Conservation (phyloP, 2,113 vertebrate genomes). For the Ictalurus punctatus region DNA sequence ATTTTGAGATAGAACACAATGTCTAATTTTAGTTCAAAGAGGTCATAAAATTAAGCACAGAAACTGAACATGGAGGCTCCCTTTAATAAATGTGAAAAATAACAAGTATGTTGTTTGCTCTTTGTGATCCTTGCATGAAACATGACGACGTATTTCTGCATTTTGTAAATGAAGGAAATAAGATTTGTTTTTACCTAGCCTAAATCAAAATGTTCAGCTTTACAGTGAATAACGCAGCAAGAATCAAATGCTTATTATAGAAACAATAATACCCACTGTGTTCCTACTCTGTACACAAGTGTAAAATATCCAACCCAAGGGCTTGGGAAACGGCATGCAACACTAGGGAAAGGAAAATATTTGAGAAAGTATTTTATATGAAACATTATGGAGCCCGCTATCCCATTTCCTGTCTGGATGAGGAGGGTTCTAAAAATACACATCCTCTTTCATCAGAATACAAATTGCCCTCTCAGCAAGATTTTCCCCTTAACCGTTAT, state of each 20-base stretch:
- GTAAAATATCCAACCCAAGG: slow-evolving; percentile 36
- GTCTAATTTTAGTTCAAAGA: background rate
- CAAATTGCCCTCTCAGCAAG: slow-evolving; percentile 61
- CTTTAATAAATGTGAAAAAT: background rate
- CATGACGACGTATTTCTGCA: background rate
- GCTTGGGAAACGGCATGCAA: slow-evolving; percentile 50
- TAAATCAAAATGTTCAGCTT: background rate
- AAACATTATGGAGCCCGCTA: slow-evolving; percentile 46
- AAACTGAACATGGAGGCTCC: background rate
- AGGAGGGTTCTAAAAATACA: slow-evolving; percentile 60
- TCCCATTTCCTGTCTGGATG: slow-evolving; percentile 54
- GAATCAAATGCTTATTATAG: background rate
- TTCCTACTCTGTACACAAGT: slow-evolving; percentile 30
- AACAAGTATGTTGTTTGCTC: background rate
- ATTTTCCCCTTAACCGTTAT: slow-evolving; percentile 63
- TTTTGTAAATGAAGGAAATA: background rate
- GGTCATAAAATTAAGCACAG: background rate
- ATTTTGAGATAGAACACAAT: background rate
- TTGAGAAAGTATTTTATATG: slow-evolving; percentile 49
- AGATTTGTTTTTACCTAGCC: background rate
- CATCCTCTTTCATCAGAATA: slow-evolving; percentile 50
- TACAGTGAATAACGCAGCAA: background rate
- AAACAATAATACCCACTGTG: background rate
- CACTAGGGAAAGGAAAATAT: slow-evolving; percentile 34
- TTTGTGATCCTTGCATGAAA: background rate